Percentiles rank a stretch among this genome's conserved stretches.
Evolutionary conservation across 2,113 vertebrate genomes (phyloP).

Genomic region (Opisthocomus hoazin): DNA sequence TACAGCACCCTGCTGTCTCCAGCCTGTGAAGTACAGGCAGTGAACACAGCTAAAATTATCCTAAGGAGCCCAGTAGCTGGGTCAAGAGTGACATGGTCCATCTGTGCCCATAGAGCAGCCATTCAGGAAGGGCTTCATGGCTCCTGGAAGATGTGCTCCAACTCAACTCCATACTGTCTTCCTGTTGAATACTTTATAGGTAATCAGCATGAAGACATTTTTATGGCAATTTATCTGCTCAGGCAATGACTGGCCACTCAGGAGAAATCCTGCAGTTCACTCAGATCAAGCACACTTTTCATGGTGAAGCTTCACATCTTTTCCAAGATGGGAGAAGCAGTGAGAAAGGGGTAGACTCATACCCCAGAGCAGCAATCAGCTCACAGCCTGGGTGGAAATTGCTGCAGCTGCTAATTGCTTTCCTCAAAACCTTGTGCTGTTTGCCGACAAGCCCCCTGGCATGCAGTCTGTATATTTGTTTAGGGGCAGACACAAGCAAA

Average conservation of each 20-base stretch:
- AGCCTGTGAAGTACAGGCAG: background rate
- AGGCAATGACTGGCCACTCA: background rate
- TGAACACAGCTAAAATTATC: background rate
- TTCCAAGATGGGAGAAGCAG: background rate
- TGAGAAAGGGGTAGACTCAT: background rate
- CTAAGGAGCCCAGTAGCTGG: background rate
- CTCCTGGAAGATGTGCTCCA: background rate
- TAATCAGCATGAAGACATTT: background rate
- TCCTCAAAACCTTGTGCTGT: slow-evolving; percentile 16
- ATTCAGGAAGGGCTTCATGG: background rate
- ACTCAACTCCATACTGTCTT: background rate
- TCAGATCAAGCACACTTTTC: background rate
- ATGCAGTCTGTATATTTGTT: slow-evolving; percentile 25
- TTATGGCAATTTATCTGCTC: background rate
- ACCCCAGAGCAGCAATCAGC: background rate
- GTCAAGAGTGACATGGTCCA: background rate
- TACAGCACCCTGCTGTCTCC: background rate
- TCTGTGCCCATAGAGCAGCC: background rate
- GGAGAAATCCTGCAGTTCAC: background rate
- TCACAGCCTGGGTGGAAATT: background rate
- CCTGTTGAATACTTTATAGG: background rate
- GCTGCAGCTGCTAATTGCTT: slow-evolving; percentile 32
- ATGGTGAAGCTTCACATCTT: background rate
- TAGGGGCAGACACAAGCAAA: slow-evolving; percentile 28
- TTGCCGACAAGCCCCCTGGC: slow-evolving; percentile 34